Conservation (phyloP, 2,888 invertebrate genomes). For the Leptarthrus brevirostris region DNA sequence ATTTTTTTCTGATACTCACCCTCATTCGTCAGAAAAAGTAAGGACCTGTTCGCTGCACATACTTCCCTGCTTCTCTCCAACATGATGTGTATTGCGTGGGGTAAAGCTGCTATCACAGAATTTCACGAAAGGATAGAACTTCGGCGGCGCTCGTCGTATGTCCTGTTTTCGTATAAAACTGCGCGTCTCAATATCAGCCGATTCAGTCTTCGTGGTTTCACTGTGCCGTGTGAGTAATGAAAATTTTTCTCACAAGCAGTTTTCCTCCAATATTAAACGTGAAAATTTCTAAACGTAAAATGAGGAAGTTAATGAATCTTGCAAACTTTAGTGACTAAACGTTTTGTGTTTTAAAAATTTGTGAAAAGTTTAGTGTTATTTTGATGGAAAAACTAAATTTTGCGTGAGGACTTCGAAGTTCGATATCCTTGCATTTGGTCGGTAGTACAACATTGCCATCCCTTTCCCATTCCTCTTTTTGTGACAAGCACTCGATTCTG, state of each 20-base stretch:
- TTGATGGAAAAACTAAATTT: neutral
- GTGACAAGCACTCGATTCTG: neutral
- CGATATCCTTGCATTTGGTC: neutral
- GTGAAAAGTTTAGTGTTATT: neutral
- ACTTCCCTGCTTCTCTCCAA: neutral
- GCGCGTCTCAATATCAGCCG: constrained; percentile 51
- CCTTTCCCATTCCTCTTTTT: neutral
- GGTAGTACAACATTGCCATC: neutral
- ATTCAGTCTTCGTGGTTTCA: constrained; percentile 54
- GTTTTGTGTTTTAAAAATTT: neutral
- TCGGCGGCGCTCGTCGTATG: constrained; percentile 12
- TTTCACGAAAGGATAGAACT: constrained; percentile 22
- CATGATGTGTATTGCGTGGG: constrained; percentile 19
- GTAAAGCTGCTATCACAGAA: neutral
- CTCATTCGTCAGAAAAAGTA: no score
- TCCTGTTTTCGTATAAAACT: constrained; percentile 54
- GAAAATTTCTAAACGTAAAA: constrained; percentile 9
- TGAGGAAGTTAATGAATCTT: neutral
- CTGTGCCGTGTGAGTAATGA: constrained; percentile 47
- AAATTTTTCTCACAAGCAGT: constrained; percentile 19
- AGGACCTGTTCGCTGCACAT: no score
- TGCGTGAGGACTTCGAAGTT: neutral
- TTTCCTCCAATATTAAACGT: constrained; percentile 23
- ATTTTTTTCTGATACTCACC: constrained; percentile 1
- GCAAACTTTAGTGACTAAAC: neutral